Evolutionary conservation across 1,140 invertebrate genomes (phyloP), one percentile per base, ranked within the genome.

Genomic region (Orchestia grillus): DNA sequence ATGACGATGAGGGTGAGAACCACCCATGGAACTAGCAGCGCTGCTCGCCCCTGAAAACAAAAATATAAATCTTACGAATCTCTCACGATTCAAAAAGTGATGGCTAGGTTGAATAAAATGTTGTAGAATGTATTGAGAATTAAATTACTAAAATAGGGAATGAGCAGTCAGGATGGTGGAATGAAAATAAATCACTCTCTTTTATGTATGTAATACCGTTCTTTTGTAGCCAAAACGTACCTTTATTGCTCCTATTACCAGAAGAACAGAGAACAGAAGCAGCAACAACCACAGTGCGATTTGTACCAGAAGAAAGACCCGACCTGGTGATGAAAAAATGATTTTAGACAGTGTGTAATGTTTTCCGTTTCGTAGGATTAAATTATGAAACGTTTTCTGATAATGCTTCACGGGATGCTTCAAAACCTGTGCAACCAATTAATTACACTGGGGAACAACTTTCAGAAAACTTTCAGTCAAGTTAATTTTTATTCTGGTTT

Each of bases 1-100:
- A 96, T 96, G 91, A 96, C 96, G 77, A 96, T 95, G 42, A 96
- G 96, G 15, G 96, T 95, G 90, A 96, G 96, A 45, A 96, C 96
- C 95, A 96, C 23, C 96, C 96, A 96, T n/a, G 96, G 96, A 53
- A 96, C 96, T 96, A 96, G 91, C 96, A 96, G 95, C 16, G 96
- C 96, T 41, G 96, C 87, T 41, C 96, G 96, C 90, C 96, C 96
- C 96, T 96, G 96, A 6, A n/a, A 47, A 90, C 15, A n/a, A 88
- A 96, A 44, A 44, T 0, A 23, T n/a, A 42, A n/a, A 96, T n/a
- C n/a, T 45, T 42, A 15, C n/a, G n/a, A 87, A 43, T 41, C 62
- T 53, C 43, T 43, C 36, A 0, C 28, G 53, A 43, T 95, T 40
- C 96, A 23, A 77, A 53, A 8, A 15, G 62, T 77, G 1, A 77